Base-by-base conservation (phyloP, 2,113 vertebrate species). In the Scopus umbretta region DNA sequence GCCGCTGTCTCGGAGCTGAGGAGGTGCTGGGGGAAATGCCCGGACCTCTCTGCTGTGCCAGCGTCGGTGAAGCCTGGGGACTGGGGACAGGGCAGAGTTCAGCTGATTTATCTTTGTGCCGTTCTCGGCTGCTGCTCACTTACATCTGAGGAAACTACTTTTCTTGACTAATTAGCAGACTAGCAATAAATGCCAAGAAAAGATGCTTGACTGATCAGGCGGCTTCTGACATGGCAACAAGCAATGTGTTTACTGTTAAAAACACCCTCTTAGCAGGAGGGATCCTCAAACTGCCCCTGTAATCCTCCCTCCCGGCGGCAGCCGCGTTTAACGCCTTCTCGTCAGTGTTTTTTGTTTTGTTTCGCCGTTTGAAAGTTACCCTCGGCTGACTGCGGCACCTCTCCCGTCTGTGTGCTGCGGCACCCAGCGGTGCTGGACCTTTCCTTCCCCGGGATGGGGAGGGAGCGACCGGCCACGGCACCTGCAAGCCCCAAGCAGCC, bases 371-470 rank as follows among this genome's bases (percentile, higher is more conserved):
- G 11, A 7, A 59, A 53, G 36, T 66, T 40, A 26, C 27, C 25
- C 21, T 36, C 2, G 1, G 26, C 40, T 67, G n/a, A 15, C 36
- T 11, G 75, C 2, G 0, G 40, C 2, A 1, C 17, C 22, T 40
- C 18, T 50, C 26, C 43, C 25, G 40, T 10, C 22, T 5, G 59
- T 20, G 32, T 43, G 13, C 58, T 70, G 36, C 2, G 1, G 58
- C n/a, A n/a, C 13, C 15, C 1, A 0, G 18, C 22, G 11, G 11
- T 1, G 0, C 40, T 1, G 2, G 30, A 29, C 34, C 22, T 47
- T 53, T 56, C 30, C n/a, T 50, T 13, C 36, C 63, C 13, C 0
- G 1, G 27, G 22, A 29, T 2, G 4, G 36, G 15, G 42, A 4
- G 3, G 27, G 20, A 45, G 20, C 53, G 16, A 36, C 58, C 0